phyloP scores from a whole-genome alignment of 1,140 invertebrate species.

The Brachionus plicatilis region DNA sequence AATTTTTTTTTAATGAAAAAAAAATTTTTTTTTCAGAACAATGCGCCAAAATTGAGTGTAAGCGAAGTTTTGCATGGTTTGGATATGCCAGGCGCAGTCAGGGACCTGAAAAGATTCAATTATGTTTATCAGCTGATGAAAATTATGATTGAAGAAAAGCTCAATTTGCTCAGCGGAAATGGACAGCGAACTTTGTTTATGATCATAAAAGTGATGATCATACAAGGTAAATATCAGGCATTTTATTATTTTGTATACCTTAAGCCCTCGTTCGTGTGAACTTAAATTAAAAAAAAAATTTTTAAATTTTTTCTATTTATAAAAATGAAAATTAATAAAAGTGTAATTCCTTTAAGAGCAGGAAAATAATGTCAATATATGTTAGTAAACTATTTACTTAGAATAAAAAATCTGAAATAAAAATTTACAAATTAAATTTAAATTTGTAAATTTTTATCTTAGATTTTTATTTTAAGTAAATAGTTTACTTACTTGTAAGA shows the following conservation, averaged over 20 bases:
- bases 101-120: constrained; percentile 85
- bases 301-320: too few species aligned
- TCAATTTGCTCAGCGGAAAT: constrained; percentile 78
- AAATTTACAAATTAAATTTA: too few species aligned
- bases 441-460: too few species aligned
- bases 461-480: too few species aligned
- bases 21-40: constrained; percentile 66
- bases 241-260: neutral
- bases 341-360: too few species aligned
- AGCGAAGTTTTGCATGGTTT: constrained; percentile 86
- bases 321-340: too few species aligned
- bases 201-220: constrained; percentile 86
- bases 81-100: constrained; percentile 86
- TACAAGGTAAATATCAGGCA: constrained; percentile 65
- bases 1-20: neutral
- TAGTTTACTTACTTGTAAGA: too few species aligned
- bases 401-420: too few species aligned
- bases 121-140: constrained; percentile 77
- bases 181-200: constrained; percentile 84
- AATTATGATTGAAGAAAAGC: constrained; percentile 74
- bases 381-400: too few species aligned
- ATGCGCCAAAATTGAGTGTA: constrained; percentile 79
- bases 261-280: too few species aligned
- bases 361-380: too few species aligned
- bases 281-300: too few species aligned